Evolutionary conservation across 2,113 vertebrate species (phyloP).

Genomic region (Stegastes partitus): DNA sequence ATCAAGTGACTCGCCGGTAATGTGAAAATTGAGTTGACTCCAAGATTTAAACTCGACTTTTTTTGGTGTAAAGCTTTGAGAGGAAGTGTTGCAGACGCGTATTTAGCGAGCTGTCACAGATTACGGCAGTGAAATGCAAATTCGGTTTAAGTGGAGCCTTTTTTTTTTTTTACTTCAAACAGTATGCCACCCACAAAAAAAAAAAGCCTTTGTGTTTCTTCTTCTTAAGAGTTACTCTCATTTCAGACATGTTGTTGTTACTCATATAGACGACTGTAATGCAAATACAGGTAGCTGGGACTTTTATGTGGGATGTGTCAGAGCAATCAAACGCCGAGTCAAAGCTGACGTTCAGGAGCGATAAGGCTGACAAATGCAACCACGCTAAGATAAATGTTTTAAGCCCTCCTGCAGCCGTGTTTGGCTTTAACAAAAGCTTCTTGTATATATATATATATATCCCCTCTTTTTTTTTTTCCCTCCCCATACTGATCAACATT

Average conservation of each 20-base stretch:
- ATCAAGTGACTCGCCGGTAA: constrained; percentile 30
- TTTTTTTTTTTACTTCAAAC: constrained; percentile 44
- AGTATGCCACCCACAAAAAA: constrained; percentile 12
- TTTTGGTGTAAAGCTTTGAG: constrained; percentile 22
- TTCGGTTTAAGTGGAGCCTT: constrained; percentile 14
- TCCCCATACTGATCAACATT: neutral
- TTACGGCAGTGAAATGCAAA: constrained; percentile 8
- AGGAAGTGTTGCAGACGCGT: neutral
- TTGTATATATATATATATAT: neutral
- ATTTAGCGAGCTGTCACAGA: constrained; percentile 29
- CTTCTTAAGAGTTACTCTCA: neutral
- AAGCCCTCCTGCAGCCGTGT: neutral
- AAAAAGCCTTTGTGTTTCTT: constrained; percentile 4
- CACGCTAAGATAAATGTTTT: neutral
- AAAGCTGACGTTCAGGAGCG: constrained; percentile 17
- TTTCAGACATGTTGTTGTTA: constrained; percentile 13
- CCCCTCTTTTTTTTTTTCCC: too few species aligned
- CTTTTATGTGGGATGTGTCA: constrained; percentile 1
- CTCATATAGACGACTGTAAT: neutral
- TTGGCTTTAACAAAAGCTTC: constrained; percentile 1
- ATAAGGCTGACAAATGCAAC: constrained; percentile 24
- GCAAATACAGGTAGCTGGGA: neutral
- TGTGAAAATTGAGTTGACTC: constrained; percentile 15
- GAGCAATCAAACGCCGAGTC: constrained; percentile 9
- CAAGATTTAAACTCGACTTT: constrained; percentile 26